Base-by-base conservation (phyloP, 2,888 invertebrate genomes). In the Autographa gamma region DNA sequence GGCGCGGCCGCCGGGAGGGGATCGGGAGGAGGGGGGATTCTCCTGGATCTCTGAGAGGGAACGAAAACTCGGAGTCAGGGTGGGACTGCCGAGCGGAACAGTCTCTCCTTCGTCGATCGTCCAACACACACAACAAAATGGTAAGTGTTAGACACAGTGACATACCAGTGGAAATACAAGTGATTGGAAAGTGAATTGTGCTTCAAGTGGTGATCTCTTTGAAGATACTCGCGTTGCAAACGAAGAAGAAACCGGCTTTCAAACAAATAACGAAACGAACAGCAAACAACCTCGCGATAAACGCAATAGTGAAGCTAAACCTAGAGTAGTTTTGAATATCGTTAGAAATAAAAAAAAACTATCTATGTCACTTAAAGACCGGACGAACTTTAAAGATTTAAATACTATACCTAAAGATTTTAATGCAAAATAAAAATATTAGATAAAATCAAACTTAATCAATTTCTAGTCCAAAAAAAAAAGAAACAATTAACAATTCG, bases 71-170 rank as follows among this genome's bases (percentile, higher is more conserved):
- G 92, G 94, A 95, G 95, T 95, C 94, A 93, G 95, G 95, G 94
- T 93, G 93, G 93, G 94, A 95, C 95, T 94, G 92, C 93, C 93
- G 93, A 93, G 88, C 92, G 92, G 91, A 91, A 89, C 93, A 94
- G 95, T 95, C 95, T 90, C 93, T 94, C 93, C 93, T 93, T 93
- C 94, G 91, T 94, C 93, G 93, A 90, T 91, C 90, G 91, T 90
- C 93, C 92, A 93, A 91, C 86, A 92, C 87, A 93, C 87, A 93
- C 89, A 93, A 88, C 91, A 94, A 90, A 94, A 95, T 95, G 95
- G 95, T 95, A 93, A 95, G 95, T 94, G 84, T 64, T 79, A 85
- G 83, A 87, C 87, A 86, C 82, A 77, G 79, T 82, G 83, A 74
- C 70, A 71, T n/a, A 60, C 63, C 68, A 86, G 88, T 89, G 88